Evolutionary conservation across 2,797 vertebrate genomes (phyloP), one percentile per base, ranked within the genome.

Genomic region (Austrolebias charrua): DNA sequence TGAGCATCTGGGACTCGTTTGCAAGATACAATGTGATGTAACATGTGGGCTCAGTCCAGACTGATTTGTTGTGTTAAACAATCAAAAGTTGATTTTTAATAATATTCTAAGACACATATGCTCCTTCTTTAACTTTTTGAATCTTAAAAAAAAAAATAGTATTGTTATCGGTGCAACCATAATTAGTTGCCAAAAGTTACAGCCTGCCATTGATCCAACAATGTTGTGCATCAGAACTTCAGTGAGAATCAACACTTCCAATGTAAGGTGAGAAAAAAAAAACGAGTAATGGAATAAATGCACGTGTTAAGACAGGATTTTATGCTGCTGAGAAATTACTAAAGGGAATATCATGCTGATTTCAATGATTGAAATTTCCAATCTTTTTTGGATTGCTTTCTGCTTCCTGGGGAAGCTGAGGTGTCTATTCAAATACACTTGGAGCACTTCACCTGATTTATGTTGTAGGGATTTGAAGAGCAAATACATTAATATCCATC

Each of bases 351-450:
- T 84, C 77, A 79, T 81, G 82, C 78, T 80, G 80, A 89, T 88
- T 90, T 86, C 79, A 76, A 79, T 71, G 82, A 90, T 94, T 89
- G 83, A 93, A 95, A 94, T 94, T 94, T 93, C 81, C 90, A 93
- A 91, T 94, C 92, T 89, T 71, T 56, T 82, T 69, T 56, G 76
- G 90, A 92, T 90, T 92, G 85, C 63, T 80, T 82, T 76, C 84
- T 80, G 73, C 73, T 75, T 86, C 79, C 85, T 65, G 14, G 4
- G 57, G 75, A 56, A 61, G 77, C 58, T 68, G 66, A 81, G 71
- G 63, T 58, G 71, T 86, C 80, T 60, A 63, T 76, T 69, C 70
- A 81, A 83, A 86, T 46, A 73, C 81, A 71, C 60, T 71, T 55
- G 61, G 5, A 58, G 66, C 24, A n/a, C 63, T 57, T 28, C 47